Evolutionary conservation across 2,113 vertebrate genomes (phyloP).

Genomic region (Notiomystis cincta): DNA sequence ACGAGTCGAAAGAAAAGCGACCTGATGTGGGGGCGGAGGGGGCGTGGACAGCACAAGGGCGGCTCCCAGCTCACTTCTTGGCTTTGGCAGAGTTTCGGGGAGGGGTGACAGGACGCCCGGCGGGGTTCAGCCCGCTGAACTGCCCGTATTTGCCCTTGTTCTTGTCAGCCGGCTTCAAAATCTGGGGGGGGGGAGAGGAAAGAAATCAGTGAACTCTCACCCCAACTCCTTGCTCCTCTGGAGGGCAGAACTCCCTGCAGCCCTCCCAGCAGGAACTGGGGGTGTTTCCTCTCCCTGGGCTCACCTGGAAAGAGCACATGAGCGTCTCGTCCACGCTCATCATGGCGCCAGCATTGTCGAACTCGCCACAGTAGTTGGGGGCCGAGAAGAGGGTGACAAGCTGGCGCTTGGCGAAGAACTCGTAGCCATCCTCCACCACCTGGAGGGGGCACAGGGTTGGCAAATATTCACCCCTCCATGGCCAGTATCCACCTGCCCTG

Average conservation of each 20-base stretch:
- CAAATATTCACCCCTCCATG: accelerated
- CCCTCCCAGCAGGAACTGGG: background rate
- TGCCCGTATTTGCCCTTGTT: conserved; percentile 91
- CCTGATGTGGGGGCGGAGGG: background rate
- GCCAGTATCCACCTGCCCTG: background rate
- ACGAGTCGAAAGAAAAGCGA: background rate
- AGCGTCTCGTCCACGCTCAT: conserved; percentile 96
- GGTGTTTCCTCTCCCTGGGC: background rate
- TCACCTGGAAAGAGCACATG: conserved; percentile 97
- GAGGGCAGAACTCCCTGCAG: background rate
- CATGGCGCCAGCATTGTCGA: conserved; percentile 95
- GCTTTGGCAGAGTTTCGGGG: conserved; percentile 94
- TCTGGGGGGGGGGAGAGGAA: conserved; percentile 60
- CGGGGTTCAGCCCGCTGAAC: conserved; percentile 84
- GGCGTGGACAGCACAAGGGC: background rate
- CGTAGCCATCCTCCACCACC: conserved; percentile 96
- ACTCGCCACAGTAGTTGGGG: conserved; percentile 96
- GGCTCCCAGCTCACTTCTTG: conserved; percentile 84
- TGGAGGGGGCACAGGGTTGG: background rate
- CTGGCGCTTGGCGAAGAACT: conserved; percentile 97
- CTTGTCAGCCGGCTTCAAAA: conserved; percentile 96
- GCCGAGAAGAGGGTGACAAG: conserved; percentile 95
- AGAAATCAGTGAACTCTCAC: background rate
- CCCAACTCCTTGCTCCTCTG: accelerated
- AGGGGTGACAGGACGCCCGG: conserved; percentile 90